phyloP scores from a whole-genome alignment of 2,113 vertebrate species.

The Oreochromis aureus region DNA sequence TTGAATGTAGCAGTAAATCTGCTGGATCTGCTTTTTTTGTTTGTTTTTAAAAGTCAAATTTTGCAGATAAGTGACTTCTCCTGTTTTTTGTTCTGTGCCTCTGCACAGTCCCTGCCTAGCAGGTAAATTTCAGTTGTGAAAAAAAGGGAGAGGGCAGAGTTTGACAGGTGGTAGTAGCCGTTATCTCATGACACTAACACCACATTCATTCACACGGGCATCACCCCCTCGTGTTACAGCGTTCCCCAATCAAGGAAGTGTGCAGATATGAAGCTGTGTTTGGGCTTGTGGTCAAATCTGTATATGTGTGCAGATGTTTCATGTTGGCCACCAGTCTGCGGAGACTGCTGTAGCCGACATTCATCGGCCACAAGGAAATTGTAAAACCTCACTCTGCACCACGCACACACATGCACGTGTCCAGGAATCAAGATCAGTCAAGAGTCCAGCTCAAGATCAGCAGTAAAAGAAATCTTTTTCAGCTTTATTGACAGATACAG shows the following conservation, averaged over 20 bases:
- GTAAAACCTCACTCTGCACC: neutral
- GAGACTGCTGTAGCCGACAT: neutral
- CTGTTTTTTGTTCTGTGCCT: neutral
- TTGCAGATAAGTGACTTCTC: neutral
- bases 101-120: neutral
- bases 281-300: neutral
- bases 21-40: neutral
- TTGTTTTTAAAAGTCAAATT: neutral
- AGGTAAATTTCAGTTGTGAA: neutral
- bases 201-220: neutral
- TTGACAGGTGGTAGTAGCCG: neutral
- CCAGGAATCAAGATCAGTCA: neutral
- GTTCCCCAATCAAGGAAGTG: fast-evolving
- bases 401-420: neutral
- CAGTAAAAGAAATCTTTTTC: neutral
- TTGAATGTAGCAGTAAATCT: neutral
- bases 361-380: neutral
- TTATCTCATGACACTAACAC: neutral
- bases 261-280: neutral
- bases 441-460: neutral
- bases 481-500: neutral
- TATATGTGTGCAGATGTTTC: neutral
- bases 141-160: fast-evolving
- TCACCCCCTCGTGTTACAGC: neutral
- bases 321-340: neutral